Base-by-base conservation (phyloP, 2,113 vertebrate species). In the Eurystomus gularis region DNA sequence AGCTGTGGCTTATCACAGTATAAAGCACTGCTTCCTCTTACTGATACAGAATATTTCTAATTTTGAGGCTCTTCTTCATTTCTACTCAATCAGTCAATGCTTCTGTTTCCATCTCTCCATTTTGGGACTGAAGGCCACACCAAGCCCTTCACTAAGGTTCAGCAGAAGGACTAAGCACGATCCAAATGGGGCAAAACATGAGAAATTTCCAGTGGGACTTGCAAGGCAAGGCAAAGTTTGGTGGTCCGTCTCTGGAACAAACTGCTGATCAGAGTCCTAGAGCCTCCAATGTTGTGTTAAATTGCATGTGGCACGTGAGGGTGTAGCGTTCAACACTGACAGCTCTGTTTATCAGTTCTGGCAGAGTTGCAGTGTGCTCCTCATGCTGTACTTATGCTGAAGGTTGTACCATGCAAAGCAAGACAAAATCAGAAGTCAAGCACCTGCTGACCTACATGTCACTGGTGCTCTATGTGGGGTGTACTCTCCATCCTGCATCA, bases 21-120 rank as follows among this genome's bases (percentile, higher is more conserved):
- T 44, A 86, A 95, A 95, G 73, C 55, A 46, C 51, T 77, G 33
- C 31, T 71, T 92, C 69, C 60, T 94, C 77, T 89, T 87, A 73
- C 86, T 91, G 72, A 78, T 86, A 51, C 6, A 84, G 61, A 55
- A 64, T 46, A 75, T 0, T 29, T 29, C n/a, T 82, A 48, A 80
- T 91, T 91, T 81, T 92, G 35, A 89, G 26, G 13, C 2, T 93
- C 20, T 86, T 88, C 17, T 26, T 81, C 55, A 48, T 51, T 82
- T 88, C 69, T n/a, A 19, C 46, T 64, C 29, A 58, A 35, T 61
- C 81, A 78, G 10, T 54, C 65, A 71, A 6, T 52, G 26, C 10
- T 86, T 55, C 71, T 54, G 28, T 55, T 75, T 13, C 48, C 29
- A 6, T 52, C 18, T 39, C n/a, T 68, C 7, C 13, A 17, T 15